phyloP scores from a whole-genome alignment of 2,888 invertebrate species.

The Parasteatoda lunata region DNA sequence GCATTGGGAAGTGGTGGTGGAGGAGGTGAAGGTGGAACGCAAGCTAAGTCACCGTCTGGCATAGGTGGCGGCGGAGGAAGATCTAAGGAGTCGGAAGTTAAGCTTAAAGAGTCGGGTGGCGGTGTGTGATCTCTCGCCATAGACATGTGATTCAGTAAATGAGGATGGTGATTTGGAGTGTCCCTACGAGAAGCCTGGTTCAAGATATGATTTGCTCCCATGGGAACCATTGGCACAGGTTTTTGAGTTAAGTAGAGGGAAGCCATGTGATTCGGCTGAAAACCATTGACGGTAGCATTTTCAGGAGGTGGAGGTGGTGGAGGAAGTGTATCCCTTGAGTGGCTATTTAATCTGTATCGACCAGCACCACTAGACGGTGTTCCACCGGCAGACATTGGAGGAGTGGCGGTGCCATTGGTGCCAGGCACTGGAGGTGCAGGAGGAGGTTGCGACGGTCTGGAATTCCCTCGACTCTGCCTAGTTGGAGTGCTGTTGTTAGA shows the following conservation, averaged over 20 bases:
- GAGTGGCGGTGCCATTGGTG: constrained; percentile 70
- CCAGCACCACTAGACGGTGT: constrained; percentile 69
- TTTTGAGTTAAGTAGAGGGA: constrained; percentile 57
- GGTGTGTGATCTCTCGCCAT: constrained; percentile 53
- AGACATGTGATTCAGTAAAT: constrained; percentile 58
- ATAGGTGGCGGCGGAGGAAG: constrained; percentile 75
- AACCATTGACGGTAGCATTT: constrained; percentile 45
- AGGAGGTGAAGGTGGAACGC: constrained; percentile 65
- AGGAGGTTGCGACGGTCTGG: constrained; percentile 84
- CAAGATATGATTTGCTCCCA: constrained; percentile 10
- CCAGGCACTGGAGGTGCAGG: constrained; percentile 78
- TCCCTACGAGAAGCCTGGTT: constrained; percentile 36
- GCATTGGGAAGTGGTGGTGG: constrained; percentile 79
- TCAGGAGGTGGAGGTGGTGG: constrained; percentile 74
- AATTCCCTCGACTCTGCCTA: constrained; percentile 69
- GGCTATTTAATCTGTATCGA: constrained; percentile 62
- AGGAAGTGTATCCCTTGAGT: constrained; percentile 73
- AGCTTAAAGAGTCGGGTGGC: constrained; percentile 54
- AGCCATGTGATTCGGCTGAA: constrained; percentile 44
- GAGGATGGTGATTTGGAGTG: constrained; percentile 62
- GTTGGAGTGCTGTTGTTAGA: constrained; percentile 66
- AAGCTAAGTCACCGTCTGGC: constrained; percentile 30
- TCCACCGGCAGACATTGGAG: constrained; percentile 68
- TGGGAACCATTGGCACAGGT: constrained; percentile 43
- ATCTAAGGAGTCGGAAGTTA: constrained; percentile 71